Percentiles rank a stretch among this genome's conserved stretches.
Evolutionary conservation across 2,888 invertebrate species (phyloP).

Genomic region (Megaustenia siamemsis): DNA sequence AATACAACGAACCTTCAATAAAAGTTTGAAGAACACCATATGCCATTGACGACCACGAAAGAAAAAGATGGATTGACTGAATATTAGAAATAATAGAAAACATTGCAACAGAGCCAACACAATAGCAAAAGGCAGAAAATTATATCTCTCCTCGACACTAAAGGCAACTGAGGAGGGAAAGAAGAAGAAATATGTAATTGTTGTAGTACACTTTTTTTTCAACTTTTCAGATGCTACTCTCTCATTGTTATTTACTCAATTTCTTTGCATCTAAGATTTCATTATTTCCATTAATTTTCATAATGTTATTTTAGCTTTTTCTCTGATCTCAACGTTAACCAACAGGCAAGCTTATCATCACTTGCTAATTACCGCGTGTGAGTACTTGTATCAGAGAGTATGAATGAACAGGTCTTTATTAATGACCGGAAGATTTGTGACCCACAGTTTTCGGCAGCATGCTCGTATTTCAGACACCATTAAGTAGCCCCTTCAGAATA

Average conservation of each 20-base stretch:
- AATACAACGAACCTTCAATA: no score
- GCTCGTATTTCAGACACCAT: background rate
- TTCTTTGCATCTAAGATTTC: background rate
- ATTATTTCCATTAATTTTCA: background rate
- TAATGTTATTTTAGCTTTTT: no score
- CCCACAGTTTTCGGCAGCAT: background rate
- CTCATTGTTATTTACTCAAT: background rate
- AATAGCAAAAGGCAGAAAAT: no score
- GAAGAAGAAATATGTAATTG: no score
- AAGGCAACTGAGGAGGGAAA: no score
- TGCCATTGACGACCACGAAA: no score
- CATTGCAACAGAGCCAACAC: no score
- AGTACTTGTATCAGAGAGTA: background rate
- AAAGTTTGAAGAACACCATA: no score
- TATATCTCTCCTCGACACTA: no score
- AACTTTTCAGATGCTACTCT: background rate
- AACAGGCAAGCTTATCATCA: background rate
- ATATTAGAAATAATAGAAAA: no score
- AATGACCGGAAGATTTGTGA: conserved; percentile 17
- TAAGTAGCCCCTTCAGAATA: background rate
- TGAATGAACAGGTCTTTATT: background rate
- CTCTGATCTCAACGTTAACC: background rate
- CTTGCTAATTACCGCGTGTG: background rate
- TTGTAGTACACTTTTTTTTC: no score
- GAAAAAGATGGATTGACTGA: no score